Evolutionary conservation across 1,140 invertebrate species (phyloP), one percentile per base, ranked within the genome.

Genomic region (Drosophila asahinai): DNA sequence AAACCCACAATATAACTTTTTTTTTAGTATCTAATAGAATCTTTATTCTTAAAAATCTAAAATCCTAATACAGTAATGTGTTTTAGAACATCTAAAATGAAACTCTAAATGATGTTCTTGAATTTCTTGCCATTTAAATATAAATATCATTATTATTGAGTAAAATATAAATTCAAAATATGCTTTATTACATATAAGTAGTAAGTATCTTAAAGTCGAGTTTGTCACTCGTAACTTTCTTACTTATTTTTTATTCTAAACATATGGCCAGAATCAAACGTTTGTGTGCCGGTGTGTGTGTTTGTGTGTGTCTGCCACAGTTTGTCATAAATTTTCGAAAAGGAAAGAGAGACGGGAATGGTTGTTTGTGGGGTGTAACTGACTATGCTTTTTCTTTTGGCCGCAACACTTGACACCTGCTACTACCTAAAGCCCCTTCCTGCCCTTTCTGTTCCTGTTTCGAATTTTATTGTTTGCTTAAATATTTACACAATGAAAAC

Each of bases 401-500:
- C 84, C 83, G 81, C 77, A 83, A 72, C 84, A 81, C 87, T 87
- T 87, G 84, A 87, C 84, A 87, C 84, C 84, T 87, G 84, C 84
- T 89, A 87, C 84, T 66, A 75, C 73, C 74, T 60, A 67, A 66
- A 68, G 48, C 17, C 42, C 48, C 36, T 40, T 15, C 19, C 47
- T 40, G 12, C 38, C 48, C 27, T 43, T 43, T 49, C 40, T 55
- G 11, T 14, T 62, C 38, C 30, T 43, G 62, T 60, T 57, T 73
- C 64, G 84, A 71, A 83, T 87, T 87, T 89, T 87, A 87, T 87
- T 87, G 84, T 87, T 79, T 87, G 84, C 84, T 87, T 89, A 89
- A 87, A 87, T 87, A 89, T 87, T 84, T 87, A 87, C 84, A 89
- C 81, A 87, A 87, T 81, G 84, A 89, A 89, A 84, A 84, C 83